Base-by-base conservation (phyloP, 2,888 invertebrate species). In the Siphlonurus alternatus region DNA sequence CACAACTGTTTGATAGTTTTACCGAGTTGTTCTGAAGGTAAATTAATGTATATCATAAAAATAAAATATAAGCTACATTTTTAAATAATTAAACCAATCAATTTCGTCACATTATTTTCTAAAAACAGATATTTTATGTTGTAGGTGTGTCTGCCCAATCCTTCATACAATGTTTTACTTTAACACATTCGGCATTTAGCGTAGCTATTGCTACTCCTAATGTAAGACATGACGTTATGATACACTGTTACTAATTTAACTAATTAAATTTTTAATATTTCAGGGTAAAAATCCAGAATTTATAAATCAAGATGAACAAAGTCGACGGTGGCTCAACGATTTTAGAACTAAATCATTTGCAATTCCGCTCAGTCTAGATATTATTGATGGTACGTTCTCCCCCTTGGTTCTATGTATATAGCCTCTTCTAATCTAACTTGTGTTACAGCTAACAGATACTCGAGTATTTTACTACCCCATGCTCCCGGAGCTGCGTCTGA, bases 291-390 rank as follows among this genome's bases (percentile, higher is more conserved):
- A 38, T 38, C 67, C 68, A 20, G 67, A 68, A 20, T 69, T 75
- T 70, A 71, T 76, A 2, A 72, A 75, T 23, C 74, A 75, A 67
- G 77, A 77, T 72, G 77, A 77, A 64, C 74, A 73, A 65, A 76
- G 75, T 68, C 69, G 76, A 63, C 69, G 75, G 59, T 77, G 77
- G 77, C 70, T 78, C 60, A 76, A 74, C 68, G 77, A 78, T 66
- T 77, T 78, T 65, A 68, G 74, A n/a, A 74, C 76, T 61, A 78
- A 77, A 69, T 69, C 76, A 1, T 72, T 72, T 65, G 72, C 76
- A 2, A 73, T 72, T 53, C 76, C 76, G 2, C 73, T 76, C 23
- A 73, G 72, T n/a, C 70, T 78, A 53, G 74, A 74, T 65, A 73
- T 76, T 7, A 72, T 77, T 59, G 76, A 77, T 69, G 73, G 76